Conservation (phyloP, 2,797 vertebrate species). For the Syndactyla subalaris region DNA sequence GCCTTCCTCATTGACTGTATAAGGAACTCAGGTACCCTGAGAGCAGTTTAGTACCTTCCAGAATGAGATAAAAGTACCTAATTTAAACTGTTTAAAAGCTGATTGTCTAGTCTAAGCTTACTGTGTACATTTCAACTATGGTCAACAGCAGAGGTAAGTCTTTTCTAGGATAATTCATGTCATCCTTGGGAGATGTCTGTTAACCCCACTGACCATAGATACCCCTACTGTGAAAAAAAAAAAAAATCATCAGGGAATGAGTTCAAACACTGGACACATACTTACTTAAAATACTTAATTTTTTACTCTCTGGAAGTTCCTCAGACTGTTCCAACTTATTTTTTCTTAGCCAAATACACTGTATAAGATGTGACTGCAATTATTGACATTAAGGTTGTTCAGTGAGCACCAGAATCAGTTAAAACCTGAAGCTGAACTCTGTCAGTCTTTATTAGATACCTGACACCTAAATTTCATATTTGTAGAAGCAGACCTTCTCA, state of each 20-base stretch:
- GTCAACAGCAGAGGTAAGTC: neutral
- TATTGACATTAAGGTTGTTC: neutral
- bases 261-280: neutral
- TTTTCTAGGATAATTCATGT: neutral
- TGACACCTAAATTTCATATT: neutral
- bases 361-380: neutral
- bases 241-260: neutral
- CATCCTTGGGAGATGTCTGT: neutral
- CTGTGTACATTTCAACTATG: neutral
- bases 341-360: neutral
- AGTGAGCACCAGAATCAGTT: neutral
- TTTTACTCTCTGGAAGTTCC: neutral
- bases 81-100: conserved; percentile 40
- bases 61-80: neutral
- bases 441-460: neutral
- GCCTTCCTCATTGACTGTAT: neutral
- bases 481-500: neutral
- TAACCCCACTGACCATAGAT: neutral
- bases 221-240: neutral
- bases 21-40: neutral
- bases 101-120: neutral
- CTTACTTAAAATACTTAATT: neutral
- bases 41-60: neutral
- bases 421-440: neutral
- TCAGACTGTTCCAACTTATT: neutral